Evolutionary conservation across 2,888 invertebrate genomes (phyloP).

Genomic region (Lochmaea crataegi): DNA sequence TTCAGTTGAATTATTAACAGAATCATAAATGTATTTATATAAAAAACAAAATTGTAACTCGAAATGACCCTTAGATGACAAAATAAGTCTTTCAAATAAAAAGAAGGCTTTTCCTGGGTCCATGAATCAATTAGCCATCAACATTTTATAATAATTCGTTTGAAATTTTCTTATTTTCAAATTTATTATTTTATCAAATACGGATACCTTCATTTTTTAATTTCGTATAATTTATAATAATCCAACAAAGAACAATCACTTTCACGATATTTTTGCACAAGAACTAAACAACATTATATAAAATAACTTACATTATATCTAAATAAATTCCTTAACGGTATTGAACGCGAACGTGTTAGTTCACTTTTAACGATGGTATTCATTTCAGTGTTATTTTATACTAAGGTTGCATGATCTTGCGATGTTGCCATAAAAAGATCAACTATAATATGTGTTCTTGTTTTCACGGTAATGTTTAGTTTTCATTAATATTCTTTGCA

Average conservation of each 20-base stretch:
- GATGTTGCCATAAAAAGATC: conserved; percentile 11
- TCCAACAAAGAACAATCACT: conserved; percentile 2
- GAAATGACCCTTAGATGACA: no score
- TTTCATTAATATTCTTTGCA: conserved; percentile 1
- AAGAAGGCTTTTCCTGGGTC: no score
- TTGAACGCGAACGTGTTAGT: conserved; percentile 10
- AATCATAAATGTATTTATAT: no score
- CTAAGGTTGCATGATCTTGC: conserved; percentile 14
- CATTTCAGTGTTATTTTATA: conserved; percentile 29
- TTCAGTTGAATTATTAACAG: no score
- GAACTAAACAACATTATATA: conserved; percentile 3
- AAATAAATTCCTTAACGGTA: conserved; percentile 17
- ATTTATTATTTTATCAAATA: neutral
- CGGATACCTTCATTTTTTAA: neutral
- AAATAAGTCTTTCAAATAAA: no score
- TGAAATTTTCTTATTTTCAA: no score
- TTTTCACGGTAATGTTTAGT: conserved; percentile 10
- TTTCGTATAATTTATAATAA: neutral
- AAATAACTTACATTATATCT: conserved; percentile 22
- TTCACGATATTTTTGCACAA: neutral
- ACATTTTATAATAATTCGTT: no score
- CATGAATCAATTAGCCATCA: no score
- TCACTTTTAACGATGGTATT: conserved; percentile 21
- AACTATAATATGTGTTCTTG: neutral
- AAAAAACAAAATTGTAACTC: no score